Conservation (phyloP, 2,888 invertebrate genomes). For the Corbicula japonica region DNA sequence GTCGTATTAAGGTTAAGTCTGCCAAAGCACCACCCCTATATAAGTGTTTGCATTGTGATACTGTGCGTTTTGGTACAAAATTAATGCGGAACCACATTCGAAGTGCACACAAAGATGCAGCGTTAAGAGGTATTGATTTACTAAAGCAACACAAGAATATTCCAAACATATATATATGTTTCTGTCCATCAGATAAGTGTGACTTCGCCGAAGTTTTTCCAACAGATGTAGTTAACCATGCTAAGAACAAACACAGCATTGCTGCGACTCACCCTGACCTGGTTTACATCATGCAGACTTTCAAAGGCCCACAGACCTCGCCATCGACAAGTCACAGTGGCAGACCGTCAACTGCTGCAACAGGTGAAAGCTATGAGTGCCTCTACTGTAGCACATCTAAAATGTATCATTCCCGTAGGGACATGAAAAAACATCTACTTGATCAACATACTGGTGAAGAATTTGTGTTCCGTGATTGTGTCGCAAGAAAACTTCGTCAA, state of each 20-base stretch:
- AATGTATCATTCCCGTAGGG: conserved; percentile 46
- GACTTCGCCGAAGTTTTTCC: conserved; percentile 30
- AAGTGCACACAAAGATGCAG: conserved; percentile 47
- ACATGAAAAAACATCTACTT: conserved; percentile 73
- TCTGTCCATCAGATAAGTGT: conserved; percentile 63
- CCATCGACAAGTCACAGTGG: background rate
- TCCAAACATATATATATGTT: conserved; percentile 45
- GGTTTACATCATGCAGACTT: conserved; percentile 28
- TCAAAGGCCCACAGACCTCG: conserved; percentile 1
- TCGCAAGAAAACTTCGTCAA: conserved; percentile 63
- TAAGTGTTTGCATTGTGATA: conserved; percentile 66
- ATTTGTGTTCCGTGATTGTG: conserved; percentile 72
- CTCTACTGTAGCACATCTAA: conserved; percentile 56
- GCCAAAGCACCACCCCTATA: conserved; percentile 65
- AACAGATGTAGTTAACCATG: conserved; percentile 62
- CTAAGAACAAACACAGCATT: conserved; percentile 54
- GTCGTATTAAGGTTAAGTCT: conserved; percentile 56
- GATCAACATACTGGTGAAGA: conserved; percentile 68
- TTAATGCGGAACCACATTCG: conserved; percentile 65
- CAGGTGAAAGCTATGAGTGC: conserved; percentile 61
- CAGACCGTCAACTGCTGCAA: conserved; percentile 28
- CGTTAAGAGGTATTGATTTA: conserved; percentile 61
- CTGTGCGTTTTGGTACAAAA: conserved; percentile 62
- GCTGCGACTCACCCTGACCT: conserved; percentile 44
- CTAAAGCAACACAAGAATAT: conserved; percentile 52